Base-by-base conservation (phyloP, 2,888 invertebrate genomes). In the Nesidiocoris tenuis region DNA sequence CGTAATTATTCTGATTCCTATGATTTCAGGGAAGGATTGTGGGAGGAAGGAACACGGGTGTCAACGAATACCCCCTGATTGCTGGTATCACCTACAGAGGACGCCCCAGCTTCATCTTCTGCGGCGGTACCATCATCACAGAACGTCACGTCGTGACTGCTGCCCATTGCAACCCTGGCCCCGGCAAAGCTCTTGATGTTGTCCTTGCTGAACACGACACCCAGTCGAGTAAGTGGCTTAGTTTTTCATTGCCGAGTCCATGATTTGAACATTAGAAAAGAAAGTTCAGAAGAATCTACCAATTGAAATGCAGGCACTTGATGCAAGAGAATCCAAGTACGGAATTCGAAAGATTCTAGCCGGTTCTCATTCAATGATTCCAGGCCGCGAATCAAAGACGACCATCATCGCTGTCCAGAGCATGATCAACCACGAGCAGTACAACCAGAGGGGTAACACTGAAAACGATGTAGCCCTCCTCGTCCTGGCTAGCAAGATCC, bases 61-160 rank as follows among this genome's bases (percentile, higher is more conserved):
- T 85, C 0, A 88, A 88, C 79, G 90, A 89, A 80, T 90, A 82
- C 81, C 88, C 88, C 0, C 85, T 86, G 80, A 87, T 88, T 86
- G 87, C 85, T 0, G 88, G 84, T 0, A 76, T 89, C 21, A 81
- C 87, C 55, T 83, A 85, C 2, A 61, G 64, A 59, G 63, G 63
- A 25, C 64, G 66, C 1, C 64, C 59, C 22, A 75, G 70, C 25
- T 61, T 77, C 63, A 61, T 75, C 59, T 81, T 87, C 18, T 88
- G 89, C 79, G 89, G 89, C 0, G 86, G 81, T 0, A 84, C 84
- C 55, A 87, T 89, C 77, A 86, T 89, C 77, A 82, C 85, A 0
- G 65, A 75, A 0, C 79, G 78, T 0, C 84, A 86, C 80, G 83
- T 86, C 0, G 0, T 89, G 74, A 86, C 88, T 0, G 89, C 89